Evolutionary conservation across 2,888 invertebrate genomes (phyloP), one percentile per base, ranked within the genome.

Genomic region (Dysmachus trigonus): DNA sequence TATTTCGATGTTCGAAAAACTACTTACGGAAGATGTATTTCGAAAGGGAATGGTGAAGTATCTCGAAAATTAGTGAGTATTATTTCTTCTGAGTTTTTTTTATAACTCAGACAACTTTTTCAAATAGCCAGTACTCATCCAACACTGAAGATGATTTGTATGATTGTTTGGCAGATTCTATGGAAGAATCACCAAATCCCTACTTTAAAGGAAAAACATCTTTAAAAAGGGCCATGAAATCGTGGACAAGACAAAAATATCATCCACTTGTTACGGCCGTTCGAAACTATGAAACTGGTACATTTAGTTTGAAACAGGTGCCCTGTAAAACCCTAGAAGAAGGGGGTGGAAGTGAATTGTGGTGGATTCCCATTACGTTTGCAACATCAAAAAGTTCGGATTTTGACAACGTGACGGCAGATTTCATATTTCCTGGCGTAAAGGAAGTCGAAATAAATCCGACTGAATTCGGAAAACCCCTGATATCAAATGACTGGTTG

Each of bases 201-300:
- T 62, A 88, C 0, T 89, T 91, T 87, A 73, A 86, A 5, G 89
- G 89, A 88, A 83, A 89, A 87, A 2, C 89, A 90, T 0, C 90
- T 92, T 47, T 95, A 93, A 89, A 91, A 90, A 89, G 89, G 88
- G 87, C 94, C 93, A 87, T 95, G 93, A 90, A 93, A 33, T 93
- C 93, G 0, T 96, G 95, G 95, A 94, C 94, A 0, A 92, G 93
- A n/a, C 94, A 94, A 89, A 91, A 93, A 74, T 94, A 94, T 76
- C 94, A 93, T 90, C 95, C 95, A 0, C 92, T 95, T 1, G 89
- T 95, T 0, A 91, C 91, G 22, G 93, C 94, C 0, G 73, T 89
- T 1, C 87, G 90, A 2, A 93, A 94, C 87, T 94, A 95, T 1
- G 89, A 90, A 30, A 88, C 89, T 3, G 89, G 90, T 51, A 92